Percentiles rank a stretch among this genome's conserved stretches.
Conservation (phyloP, 2,113 vertebrate species). For the Larimichthys polyactis region DNA sequence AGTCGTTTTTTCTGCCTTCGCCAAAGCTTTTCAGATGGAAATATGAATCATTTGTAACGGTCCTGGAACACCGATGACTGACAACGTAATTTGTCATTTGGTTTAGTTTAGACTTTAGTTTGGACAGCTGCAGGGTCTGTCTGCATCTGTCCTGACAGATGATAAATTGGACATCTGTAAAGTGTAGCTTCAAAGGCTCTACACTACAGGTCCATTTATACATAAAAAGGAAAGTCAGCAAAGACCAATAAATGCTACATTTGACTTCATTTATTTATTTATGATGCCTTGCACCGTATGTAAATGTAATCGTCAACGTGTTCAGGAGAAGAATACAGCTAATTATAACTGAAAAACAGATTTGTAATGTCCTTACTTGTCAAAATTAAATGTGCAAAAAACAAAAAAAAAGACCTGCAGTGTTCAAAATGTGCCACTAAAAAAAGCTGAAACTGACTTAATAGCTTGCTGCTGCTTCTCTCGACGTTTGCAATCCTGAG, state of each 20-base stretch:
- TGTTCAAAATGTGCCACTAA: neutral
- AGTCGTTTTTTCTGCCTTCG: neutral
- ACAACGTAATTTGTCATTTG: neutral
- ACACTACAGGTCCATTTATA: neutral
- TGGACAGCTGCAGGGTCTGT: neutral
- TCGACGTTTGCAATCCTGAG: constrained; percentile 9
- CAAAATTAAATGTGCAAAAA: neutral
- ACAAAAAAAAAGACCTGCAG: neutral
- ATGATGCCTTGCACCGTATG: neutral
- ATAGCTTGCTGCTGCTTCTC: neutral
- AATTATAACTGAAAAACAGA: constrained; percentile 6
- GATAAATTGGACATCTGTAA: neutral
- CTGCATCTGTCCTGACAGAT: neutral
- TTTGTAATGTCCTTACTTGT: constrained; percentile 6
- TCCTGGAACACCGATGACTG: neutral
- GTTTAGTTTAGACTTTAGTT: no score
- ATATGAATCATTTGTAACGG: neutral
- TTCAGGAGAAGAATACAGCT: neutral
- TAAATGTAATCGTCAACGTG: no score
- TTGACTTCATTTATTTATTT: neutral
- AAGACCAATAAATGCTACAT: neutral
- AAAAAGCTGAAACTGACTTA: neutral
- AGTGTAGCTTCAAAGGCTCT: neutral
- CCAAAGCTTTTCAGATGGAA: no score
- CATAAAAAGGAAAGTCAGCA: neutral